Percentiles rank a stretch among this genome's conserved stretches.
Conservation (phyloP, 2,113 vertebrate genomes). For the Chiloscyllium plagiosum region DNA sequence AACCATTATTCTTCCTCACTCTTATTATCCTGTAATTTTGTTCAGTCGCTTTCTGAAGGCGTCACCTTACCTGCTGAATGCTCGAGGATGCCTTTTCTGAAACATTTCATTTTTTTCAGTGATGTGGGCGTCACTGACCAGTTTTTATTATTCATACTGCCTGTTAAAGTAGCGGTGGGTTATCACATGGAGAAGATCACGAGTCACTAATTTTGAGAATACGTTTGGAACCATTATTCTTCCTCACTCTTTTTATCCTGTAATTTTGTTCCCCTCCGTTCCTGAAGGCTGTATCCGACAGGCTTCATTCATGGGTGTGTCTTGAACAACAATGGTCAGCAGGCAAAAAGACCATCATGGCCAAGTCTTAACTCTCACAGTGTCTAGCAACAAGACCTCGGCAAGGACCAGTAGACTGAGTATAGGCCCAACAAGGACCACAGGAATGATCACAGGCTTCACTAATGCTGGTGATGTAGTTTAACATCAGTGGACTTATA, state of each 20-base stretch:
- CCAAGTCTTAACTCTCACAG: too few relatives aligned
- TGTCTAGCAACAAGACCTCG: not conserved
- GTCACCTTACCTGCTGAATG: not conserved
- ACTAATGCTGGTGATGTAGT: too few relatives aligned
- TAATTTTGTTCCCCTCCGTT: not conserved
- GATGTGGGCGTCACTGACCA: not conserved
- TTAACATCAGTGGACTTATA: too few relatives aligned
- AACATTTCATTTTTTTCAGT: not conserved
- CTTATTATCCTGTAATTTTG: not conserved
- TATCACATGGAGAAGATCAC: not conserved
- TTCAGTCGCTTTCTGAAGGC: not conserved
- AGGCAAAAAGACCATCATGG: not conserved
- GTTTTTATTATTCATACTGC: not conserved
- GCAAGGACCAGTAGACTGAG: not conserved
- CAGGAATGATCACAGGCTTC: not conserved
- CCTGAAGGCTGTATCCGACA: not conserved
- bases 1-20: too few relatives aligned
- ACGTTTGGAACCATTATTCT: too few relatives aligned
- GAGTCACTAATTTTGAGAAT: not conserved
- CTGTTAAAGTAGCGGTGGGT: not conserved
- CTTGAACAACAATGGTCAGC: not conserved
- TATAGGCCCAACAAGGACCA: not conserved
- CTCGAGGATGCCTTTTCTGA: not conserved
- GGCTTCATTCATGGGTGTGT: not conserved
- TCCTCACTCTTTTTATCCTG: too few relatives aligned